phyloP scores from a whole-genome alignment of 1,140 invertebrate genomes.

The Anastrepha obliqua region DNA sequence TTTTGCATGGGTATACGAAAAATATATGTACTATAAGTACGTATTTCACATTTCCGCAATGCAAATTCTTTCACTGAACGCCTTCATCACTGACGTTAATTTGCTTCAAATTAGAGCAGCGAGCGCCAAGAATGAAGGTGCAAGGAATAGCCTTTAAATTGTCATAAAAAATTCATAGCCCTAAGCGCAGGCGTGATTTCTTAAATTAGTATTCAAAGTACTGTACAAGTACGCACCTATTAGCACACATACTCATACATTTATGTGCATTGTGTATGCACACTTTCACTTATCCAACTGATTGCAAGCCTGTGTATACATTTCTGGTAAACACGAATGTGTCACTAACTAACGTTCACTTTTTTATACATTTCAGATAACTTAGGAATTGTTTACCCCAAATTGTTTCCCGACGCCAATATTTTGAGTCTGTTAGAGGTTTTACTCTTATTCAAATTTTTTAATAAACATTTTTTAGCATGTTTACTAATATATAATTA shows the following conservation, averaged over 20 bases:
- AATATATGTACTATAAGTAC: neutral
- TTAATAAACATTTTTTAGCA: no score
- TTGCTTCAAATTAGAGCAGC: neutral
- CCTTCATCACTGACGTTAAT: neutral
- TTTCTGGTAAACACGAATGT: no score
- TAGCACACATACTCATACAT: neutral
- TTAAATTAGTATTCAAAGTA: neutral
- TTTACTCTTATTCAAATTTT: no score
- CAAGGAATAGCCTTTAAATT: neutral
- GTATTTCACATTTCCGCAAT: neutral
- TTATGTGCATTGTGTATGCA: no score
- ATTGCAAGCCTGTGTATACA: no score
- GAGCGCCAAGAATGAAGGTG: neutral
- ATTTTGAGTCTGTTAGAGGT: no score
- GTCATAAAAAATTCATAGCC: slow-evolving; percentile 3
- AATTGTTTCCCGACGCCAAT: no score
- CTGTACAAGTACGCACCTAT: neutral
- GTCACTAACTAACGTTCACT: no score
- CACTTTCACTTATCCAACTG: no score
- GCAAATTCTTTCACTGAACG: neutral
- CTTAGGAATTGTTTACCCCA: no score
- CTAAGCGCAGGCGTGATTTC: neutral
- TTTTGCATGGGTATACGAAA: neutral
- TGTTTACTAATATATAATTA: no score
- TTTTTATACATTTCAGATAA: no score